phyloP scores from a whole-genome alignment of 2,888 invertebrate genomes.

The Nomada lathburiana region DNA sequence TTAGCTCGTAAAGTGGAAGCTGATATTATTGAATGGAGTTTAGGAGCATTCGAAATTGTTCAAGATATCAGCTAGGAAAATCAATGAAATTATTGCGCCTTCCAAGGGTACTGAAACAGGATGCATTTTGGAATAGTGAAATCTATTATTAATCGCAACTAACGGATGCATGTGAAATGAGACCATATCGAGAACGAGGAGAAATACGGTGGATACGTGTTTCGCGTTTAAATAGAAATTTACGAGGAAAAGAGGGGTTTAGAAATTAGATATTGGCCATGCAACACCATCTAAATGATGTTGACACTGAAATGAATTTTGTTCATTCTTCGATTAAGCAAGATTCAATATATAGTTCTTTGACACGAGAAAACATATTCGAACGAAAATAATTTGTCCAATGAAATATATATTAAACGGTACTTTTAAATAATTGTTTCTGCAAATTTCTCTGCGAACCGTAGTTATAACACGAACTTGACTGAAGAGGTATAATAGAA shows the following conservation, averaged over 20 bases:
- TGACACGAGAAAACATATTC: too few relatives aligned
- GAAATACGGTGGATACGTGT: conserved; percentile 9
- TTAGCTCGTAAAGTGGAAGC: background rate
- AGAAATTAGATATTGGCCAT: background rate
- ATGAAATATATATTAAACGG: too few relatives aligned
- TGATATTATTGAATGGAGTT: conserved; percentile 9
- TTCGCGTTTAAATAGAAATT: conserved; percentile 1
- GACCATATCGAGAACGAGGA: background rate
- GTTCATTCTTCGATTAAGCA: background rate
- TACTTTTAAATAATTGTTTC: too few relatives aligned
- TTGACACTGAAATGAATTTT: background rate
- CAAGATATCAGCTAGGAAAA: background rate
- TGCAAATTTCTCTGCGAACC: too few relatives aligned
- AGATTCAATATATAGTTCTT: too few relatives aligned
- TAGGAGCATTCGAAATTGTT: background rate
- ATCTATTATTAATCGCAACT: conserved; percentile 12
- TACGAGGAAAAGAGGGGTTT: background rate
- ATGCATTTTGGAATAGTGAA: background rate
- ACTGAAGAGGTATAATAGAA: too few relatives aligned
- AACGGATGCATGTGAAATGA: background rate
- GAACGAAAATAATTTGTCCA: too few relatives aligned
- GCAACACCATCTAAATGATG: background rate
- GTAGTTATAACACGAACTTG: too few relatives aligned
- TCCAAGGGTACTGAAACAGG: background rate
- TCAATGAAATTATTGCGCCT: conserved; percentile 6